Conservation (phyloP, 2,888 invertebrate genomes). For the Gnatocerus cornutus region DNA sequence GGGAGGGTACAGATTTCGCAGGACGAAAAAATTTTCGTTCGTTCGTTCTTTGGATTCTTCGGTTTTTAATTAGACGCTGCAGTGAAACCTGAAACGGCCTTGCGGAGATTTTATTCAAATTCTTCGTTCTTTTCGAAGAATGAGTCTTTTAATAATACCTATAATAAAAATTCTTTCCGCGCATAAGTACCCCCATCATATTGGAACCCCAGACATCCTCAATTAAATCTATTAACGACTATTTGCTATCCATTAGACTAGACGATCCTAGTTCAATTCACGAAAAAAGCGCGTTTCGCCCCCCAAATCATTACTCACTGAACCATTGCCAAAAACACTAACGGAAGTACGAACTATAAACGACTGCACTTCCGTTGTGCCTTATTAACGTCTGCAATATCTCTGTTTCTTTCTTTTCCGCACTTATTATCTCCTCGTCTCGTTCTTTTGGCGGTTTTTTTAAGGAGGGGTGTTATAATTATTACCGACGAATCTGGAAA, state of each 20-base stretch:
- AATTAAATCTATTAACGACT: conserved; percentile 46
- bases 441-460: conserved; percentile 17
- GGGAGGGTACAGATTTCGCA: neutral
- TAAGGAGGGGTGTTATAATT: conserved; percentile 9
- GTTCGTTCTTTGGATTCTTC: no score
- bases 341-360: conserved; percentile 47
- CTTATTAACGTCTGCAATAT: conserved; percentile 47
- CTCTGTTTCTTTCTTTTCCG: conserved; percentile 13
- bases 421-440: neutral
- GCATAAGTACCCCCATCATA: conserved; percentile 30
- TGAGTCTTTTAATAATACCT: neutral
- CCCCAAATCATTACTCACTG: conserved; percentile 47
- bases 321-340: conserved; percentile 55
- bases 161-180: conserved; percentile 28
- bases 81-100: conserved; percentile 1
- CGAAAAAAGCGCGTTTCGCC: conserved; percentile 27
- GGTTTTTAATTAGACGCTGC: neutral
- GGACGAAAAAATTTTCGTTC: no score
- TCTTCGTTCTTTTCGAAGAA: conserved; percentile 15
- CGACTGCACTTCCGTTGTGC: conserved; percentile 45
- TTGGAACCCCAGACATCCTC: conserved; percentile 31
- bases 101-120: conserved; percentile 8
- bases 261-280: conserved; percentile 24
- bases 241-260: conserved; percentile 46
- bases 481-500: neutral